These are phyloP conservation scores for Tachina fera DNA, from an alignment of 2,888 invertebrate species.

Conservation along the genomic window DNA sequence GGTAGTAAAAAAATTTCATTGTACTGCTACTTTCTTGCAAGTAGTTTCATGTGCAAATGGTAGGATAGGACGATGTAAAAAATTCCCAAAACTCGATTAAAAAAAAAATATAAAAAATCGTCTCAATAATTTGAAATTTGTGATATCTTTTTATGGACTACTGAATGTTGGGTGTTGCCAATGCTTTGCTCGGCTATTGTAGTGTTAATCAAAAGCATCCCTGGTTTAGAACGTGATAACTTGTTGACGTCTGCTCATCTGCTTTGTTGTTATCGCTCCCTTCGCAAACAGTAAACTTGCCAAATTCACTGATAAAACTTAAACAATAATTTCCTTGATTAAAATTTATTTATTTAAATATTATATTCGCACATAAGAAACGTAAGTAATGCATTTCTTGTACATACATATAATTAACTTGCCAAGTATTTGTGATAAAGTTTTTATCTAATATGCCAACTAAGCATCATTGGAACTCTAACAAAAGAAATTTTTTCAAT, in stretches of 20 bases:
- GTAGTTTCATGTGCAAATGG: too few species aligned
- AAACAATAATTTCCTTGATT: neutral
- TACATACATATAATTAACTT: neutral
- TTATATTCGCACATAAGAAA: slow-evolving; percentile 7
- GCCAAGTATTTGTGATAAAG: neutral
- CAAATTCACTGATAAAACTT: slow-evolving; percentile 9
- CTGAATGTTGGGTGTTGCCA: neutral
- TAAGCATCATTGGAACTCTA: slow-evolving; percentile 38
- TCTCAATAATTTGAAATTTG: too few species aligned
- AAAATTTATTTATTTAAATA: neutral
- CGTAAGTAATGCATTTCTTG: slow-evolving; percentile 18
- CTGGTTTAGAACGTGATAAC: slow-evolving; percentile 41
- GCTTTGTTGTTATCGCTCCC: slow-evolving; percentile 51
- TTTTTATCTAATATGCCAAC: slow-evolving; percentile 41
- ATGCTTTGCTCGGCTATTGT: neutral
- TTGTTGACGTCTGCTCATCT: slow-evolving; percentile 63
- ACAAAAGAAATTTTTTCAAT: slow-evolving; percentile 10
- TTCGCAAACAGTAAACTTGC: slow-evolving; percentile 23
- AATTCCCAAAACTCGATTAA: too few species aligned
- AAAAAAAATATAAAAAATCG: too few species aligned
- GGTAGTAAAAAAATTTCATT: too few species aligned
- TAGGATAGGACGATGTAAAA: too few species aligned
- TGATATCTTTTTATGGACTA: too few species aligned
- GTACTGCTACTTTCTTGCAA: too few species aligned
- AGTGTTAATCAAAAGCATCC: slow-evolving; percentile 41